Base-by-base conservation (phyloP, 2,888 invertebrate species). In the Hemithea aestivaria region DNA sequence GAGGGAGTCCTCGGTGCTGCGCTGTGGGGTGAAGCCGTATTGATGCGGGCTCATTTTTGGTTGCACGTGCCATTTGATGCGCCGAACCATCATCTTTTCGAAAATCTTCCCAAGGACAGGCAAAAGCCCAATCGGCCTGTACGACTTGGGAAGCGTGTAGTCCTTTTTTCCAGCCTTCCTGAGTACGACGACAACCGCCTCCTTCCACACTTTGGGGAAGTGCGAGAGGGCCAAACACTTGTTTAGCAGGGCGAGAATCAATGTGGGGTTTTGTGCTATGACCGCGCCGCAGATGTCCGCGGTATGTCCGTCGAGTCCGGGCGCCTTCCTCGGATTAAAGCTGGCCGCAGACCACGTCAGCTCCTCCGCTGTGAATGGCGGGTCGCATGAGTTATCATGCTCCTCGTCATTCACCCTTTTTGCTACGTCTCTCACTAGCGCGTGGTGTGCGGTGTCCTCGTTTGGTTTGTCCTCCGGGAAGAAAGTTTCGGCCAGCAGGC, bases 321-420 rank as follows among this genome's bases (percentile, higher is more conserved):
- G 42, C 16, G 45, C 45, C 34, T 37, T 45, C 9, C 35, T 37
- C n/a, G 39, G 40, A 11, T 34, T 37, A 7, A 40, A 30, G 8
- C 21, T 22, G 1, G 10, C 24, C 4, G 29, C 9, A 1, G 31
- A 28, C 1, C 7, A n/a, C 5, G 8, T 12, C 4, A 44, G 12
- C 20, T 44, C 43, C 7, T 6, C 21, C 10, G 10, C 2, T 1
- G 34, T 34, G 9, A 34, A 34, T 3, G 34, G 34, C 9, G 34
- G 34, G 20, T 34, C 34, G 7, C 11, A 7, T 3, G 2, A 3
- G 2, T 27, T 20, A 2, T 34, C 27, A 7, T 8, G 11, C 2
- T 4, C 7, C 8, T 2, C 6, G 4, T 20, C 21, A 11, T 12
- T 23, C 5, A 5, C 9, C 10, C 12, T 1, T 28, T n/a, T 22